Evolutionary conservation across 2,113 vertebrate genomes (phyloP).

Genomic region (Dasyornis broadbenti): DNA sequence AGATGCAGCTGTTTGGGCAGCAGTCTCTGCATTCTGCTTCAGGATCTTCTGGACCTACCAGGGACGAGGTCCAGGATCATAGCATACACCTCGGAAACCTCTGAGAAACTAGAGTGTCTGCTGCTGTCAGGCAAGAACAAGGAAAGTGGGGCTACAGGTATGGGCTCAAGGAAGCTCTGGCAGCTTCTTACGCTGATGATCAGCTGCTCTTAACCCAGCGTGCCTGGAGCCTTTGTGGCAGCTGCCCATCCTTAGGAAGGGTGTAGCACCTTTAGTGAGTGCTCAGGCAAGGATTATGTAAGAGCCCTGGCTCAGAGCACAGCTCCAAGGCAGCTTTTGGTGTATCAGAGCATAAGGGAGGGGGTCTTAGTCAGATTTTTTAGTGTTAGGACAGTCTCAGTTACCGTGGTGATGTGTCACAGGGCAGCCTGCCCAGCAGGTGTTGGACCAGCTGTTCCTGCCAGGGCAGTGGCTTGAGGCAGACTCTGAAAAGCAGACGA

Average conservation of each 20-base stretch:
- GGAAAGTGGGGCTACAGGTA: not conserved
- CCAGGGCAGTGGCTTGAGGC: not conserved
- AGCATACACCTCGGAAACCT: not conserved
- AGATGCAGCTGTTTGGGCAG: not conserved
- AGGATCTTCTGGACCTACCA: not conserved
- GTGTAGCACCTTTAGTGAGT: accelerated
- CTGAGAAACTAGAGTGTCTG: not conserved
- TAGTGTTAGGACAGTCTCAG: not conserved
- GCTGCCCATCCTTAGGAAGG: not conserved
- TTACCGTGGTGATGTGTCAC: accelerated
- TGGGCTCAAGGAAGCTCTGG: not conserved
- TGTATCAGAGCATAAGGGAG: not conserved
- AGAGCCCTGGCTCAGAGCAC: not conserved
- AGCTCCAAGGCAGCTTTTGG: not conserved
- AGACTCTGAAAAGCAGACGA: not conserved
- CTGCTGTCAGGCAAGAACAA: not conserved
- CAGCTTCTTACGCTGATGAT: not conserved
- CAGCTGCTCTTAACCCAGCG: not conserved
- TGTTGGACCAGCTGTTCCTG: not conserved
- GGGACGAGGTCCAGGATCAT: not conserved
- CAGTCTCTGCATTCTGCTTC: not conserved
- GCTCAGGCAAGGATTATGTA: not conserved
- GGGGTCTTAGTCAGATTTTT: accelerated
- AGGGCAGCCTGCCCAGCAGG: not conserved
- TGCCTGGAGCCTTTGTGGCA: not conserved